Base-by-base conservation (phyloP, 2,888 invertebrate genomes). In the Encarsia formosa region DNA sequence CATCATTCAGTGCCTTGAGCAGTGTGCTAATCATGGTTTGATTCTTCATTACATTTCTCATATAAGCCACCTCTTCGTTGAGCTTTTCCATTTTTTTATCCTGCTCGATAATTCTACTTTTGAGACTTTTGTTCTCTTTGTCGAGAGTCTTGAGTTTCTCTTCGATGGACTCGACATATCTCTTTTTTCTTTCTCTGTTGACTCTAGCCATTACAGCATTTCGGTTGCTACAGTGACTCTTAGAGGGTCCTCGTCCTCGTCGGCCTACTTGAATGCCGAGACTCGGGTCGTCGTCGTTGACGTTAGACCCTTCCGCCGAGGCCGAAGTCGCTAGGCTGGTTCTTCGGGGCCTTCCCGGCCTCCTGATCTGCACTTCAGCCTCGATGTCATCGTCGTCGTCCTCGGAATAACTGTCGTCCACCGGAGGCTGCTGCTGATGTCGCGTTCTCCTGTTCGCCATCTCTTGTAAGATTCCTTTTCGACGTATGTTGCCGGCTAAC, bases 131-230 rank as follows among this genome's bases (percentile, higher is more conserved):
- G 60, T 81, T 81, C 22, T 77, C 76, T 8, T 63, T 63, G 35
- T 75, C 76, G 24, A 78, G 70, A 11, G 69, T 64, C 1, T 69
- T 61, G 0, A 81, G 64, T 56, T 79, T 76, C 23, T 69, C 74
- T 63, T 84, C 83, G 15, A 84, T 71, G 15, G 74, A 75, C 51
- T 80, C 76, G 18, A 84, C 60, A 61, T 84, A 79, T 26, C 77
- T 75, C 64, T 84, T 84, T 62, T 84, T 84, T 38, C 76, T 78
- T 2, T 78, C 75, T 2, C 84, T 76, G 64, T 84, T 84, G 63
- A 81, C 80, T 3, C 84, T 72, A 2, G 84, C 84, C 70, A 82
- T 76, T 26, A 82, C 63, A 0, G 84, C 84, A 66, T 84, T 84
- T 58, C 78, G 75, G 9, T 77, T 77, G 15, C 75, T 71, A 56